phyloP scores from a whole-genome alignment of 2,113 vertebrate species.

The Lepisosteus osseus region DNA sequence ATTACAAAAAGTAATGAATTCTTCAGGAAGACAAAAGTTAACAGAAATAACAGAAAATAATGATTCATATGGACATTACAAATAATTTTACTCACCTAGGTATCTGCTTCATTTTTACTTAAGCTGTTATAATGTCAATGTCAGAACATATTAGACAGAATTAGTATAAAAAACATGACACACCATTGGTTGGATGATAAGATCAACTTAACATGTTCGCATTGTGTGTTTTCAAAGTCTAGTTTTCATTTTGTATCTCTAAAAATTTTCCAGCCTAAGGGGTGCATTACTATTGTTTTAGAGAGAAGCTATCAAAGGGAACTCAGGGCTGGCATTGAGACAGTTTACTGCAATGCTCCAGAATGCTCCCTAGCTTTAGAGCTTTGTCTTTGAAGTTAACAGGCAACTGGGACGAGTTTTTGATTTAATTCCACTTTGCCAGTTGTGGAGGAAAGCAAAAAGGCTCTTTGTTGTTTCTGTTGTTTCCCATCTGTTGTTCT shows the following conservation, averaged over 20 bases:
- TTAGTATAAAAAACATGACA: background rate
- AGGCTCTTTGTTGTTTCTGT: constrained; percentile 63
- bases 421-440: constrained; percentile 42
- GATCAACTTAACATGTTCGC: background rate
- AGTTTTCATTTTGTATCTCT: constrained; percentile 32
- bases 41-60: too few relatives aligned
- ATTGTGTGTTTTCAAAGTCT: background rate
- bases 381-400: constrained; percentile 39
- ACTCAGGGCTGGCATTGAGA: background rate
- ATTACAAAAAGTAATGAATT: too few relatives aligned
- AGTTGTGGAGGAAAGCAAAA: constrained; percentile 70
- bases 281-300: constrained; percentile 21
- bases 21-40: too few relatives aligned
- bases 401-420: constrained; percentile 40
- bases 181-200: background rate
- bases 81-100: too few relatives aligned
- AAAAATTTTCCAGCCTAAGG: constrained; percentile 23
- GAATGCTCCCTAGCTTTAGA: constrained; percentile 26
- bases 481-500: constrained; percentile 82
- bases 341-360: constrained; percentile 10
- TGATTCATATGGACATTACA: too few relatives aligned
- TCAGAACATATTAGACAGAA: too few relatives aligned
- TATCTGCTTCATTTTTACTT: background rate
- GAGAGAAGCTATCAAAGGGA: constrained; percentile 21
- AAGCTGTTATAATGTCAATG: background rate